Evolutionary conservation across 2,888 invertebrate genomes (phyloP).

Genomic region (Marasmarcha lunaedactyla): DNA sequence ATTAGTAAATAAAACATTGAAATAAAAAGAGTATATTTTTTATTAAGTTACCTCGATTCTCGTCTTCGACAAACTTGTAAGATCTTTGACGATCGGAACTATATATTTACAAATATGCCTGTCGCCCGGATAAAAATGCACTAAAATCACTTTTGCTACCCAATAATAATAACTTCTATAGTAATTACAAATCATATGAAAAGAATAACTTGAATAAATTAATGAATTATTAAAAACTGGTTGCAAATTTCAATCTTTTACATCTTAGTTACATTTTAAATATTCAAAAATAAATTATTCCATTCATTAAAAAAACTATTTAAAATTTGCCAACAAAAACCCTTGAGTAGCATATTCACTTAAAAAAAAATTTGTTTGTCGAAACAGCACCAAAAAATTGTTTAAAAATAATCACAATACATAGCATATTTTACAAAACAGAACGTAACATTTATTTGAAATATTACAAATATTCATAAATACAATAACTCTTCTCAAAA

Average conservation of each 20-base stretch:
- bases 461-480: too few relatives aligned
- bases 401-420: too few relatives aligned
- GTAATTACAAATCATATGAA: not conserved
- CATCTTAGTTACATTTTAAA: not conserved
- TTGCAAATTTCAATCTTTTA: not conserved
- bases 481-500: too few relatives aligned
- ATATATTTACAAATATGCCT: constrained; percentile 40
- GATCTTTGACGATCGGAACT: constrained; percentile 27
- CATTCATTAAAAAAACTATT: too few relatives aligned
- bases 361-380: too few relatives aligned
- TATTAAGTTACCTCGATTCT: constrained; percentile 46
- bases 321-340: too few relatives aligned
- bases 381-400: too few relatives aligned
- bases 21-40: constrained; percentile 34
- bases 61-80: constrained; percentile 21
- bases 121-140: constrained; percentile 28
- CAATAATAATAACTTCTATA: not conserved
- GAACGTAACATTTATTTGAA: too few relatives aligned
- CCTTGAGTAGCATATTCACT: too few relatives aligned
- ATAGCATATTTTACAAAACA: too few relatives aligned
- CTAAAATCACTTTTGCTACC: constrained; percentile 11
- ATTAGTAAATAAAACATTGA: constrained; percentile 23
- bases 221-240: constrained; percentile 2
- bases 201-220: not conserved
- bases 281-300: not conserved